Evolutionary conservation across 1,140 invertebrate genomes (phyloP).

Genomic region (Drosophila santomea): DNA sequence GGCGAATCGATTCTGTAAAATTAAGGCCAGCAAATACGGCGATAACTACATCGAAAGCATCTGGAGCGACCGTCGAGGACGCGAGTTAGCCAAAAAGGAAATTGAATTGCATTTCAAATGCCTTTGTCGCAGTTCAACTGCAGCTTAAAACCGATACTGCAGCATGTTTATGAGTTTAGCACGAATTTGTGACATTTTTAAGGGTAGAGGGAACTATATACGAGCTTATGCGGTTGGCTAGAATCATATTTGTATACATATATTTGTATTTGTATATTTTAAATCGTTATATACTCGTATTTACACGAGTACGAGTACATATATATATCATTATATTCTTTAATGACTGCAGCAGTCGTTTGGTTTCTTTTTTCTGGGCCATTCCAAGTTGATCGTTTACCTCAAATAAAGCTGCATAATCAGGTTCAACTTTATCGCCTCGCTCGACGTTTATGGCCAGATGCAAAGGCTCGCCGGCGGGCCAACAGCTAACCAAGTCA

Average conservation of each 20-base stretch:
- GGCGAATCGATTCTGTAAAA: conserved; percentile 43
- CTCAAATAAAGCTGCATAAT: conserved; percentile 38
- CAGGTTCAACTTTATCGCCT: conserved; percentile 47
- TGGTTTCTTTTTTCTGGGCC: neutral
- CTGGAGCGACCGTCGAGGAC: conserved; percentile 24
- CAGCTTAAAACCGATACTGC: conserved; percentile 19
- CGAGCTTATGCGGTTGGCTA: neutral
- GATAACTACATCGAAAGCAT: conserved; percentile 38
- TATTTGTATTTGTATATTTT: neutral
- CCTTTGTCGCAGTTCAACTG: conserved; percentile 53
- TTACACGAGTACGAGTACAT: too few species aligned
- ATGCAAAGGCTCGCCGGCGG: conserved; percentile 25
- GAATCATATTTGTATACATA: neutral
- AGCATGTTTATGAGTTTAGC: conserved; percentile 23
- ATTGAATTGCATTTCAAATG: conserved; percentile 77
- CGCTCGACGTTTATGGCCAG: conserved; percentile 41
- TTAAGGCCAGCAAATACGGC: conserved; percentile 64
- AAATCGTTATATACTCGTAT: too few species aligned
- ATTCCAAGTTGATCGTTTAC: conserved; percentile 37
- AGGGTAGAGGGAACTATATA: neutral
- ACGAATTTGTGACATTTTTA: conserved; percentile 53
- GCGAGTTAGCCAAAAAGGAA: conserved; percentile 43
- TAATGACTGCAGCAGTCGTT: neutral
- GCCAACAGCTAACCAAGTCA: conserved; percentile 45
- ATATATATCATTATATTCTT: neutral